A percentile compares a stretch with the other conserved stretches of the same genome.
phyloP scores from a whole-genome alignment of 37 sponge, comb jelly and placozoan species.

The Hormiphora californensis region DNA sequence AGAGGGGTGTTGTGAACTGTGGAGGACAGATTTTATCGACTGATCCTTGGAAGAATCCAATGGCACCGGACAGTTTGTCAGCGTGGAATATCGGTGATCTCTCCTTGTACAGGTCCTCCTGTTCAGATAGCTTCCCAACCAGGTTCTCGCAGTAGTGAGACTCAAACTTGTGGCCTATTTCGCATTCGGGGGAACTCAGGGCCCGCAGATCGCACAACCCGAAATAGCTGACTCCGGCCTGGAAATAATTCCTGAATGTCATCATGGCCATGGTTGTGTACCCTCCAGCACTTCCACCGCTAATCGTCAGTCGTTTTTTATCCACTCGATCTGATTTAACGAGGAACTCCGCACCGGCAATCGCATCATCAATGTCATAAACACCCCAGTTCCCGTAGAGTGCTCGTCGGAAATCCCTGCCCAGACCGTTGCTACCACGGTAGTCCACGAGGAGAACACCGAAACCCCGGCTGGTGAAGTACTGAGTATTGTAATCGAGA shows the following conservation, averaged over 20 bases:
- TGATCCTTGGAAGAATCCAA: conserved; percentile 47
- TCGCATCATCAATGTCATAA: conserved; percentile 41
- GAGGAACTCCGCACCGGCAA: neutral
- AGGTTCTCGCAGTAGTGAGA: neutral
- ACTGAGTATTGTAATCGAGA: conserved; percentile 12
- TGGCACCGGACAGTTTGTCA: neutral
- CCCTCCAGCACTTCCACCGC: conserved; percentile 45
- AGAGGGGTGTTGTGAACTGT: neutral
- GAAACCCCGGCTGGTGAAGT: conserved; percentile 18
- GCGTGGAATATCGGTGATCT: conserved; percentile 16
- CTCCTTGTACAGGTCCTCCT: conserved; percentile 2
- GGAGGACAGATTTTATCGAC: conserved; percentile 28
- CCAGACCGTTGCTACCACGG: conserved; percentile 7
- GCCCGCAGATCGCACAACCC: neutral
- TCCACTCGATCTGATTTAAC: neutral
- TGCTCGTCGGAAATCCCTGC: neutral
- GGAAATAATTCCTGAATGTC: conserved; percentile 30
- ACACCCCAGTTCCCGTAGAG: conserved; percentile 51
- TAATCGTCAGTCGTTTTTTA: conserved; percentile 5
- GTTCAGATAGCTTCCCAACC: conserved; percentile 36
- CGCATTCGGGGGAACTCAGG: no score
- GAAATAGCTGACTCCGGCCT: conserved; percentile 18
- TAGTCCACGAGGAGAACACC: conserved; percentile 25
- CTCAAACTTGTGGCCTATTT: conserved; percentile 21
- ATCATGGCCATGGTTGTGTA: conserved; percentile 53